Conservation (phyloP, 2,113 vertebrate genomes). For the Stictonetta naevosa region DNA sequence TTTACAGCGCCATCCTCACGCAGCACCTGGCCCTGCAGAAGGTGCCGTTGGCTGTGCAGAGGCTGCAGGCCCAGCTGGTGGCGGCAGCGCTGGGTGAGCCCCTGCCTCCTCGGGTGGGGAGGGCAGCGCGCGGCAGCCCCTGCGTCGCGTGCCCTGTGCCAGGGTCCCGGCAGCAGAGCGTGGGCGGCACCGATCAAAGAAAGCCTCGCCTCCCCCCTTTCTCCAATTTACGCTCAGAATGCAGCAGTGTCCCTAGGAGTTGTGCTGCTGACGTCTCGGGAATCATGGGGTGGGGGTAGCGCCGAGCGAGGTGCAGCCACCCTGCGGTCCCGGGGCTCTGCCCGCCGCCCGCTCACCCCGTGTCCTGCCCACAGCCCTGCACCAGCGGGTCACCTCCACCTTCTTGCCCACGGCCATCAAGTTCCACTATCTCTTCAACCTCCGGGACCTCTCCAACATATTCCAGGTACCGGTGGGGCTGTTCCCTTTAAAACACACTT, state of each 20-base stretch:
- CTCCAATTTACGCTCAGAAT: accelerated
- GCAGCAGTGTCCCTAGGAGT: neutral
- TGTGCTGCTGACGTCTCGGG: neutral
- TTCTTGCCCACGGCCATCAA: constrained; percentile 82
- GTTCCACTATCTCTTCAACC: constrained; percentile 83
- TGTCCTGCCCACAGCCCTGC: constrained; percentile 66
- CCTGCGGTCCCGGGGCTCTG: neutral
- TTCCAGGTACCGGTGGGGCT: constrained; percentile 75
- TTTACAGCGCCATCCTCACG: constrained; percentile 73
- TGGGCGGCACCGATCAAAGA: accelerated
- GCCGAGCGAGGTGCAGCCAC: accelerated
- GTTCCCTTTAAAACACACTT: neutral
- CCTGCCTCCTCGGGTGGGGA: accelerated
- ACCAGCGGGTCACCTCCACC: constrained; percentile 73
- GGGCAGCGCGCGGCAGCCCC: no score
- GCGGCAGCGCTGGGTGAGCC: constrained; percentile 74
- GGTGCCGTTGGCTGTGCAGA: neutral
- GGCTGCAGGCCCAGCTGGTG: constrained; percentile 67
- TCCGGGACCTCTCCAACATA: constrained; percentile 80
- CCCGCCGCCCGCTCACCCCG: neutral
- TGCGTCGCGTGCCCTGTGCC: no score
- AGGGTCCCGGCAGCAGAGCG: no score
- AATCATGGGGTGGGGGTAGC: no score
- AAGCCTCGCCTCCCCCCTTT: accelerated
- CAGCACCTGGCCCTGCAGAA: constrained; percentile 72